These are phyloP conservation scores for Heliopora coerulea DNA, from an alignment of 92 coral and sea anemone genomes.

Conservation along the genomic window DNA sequence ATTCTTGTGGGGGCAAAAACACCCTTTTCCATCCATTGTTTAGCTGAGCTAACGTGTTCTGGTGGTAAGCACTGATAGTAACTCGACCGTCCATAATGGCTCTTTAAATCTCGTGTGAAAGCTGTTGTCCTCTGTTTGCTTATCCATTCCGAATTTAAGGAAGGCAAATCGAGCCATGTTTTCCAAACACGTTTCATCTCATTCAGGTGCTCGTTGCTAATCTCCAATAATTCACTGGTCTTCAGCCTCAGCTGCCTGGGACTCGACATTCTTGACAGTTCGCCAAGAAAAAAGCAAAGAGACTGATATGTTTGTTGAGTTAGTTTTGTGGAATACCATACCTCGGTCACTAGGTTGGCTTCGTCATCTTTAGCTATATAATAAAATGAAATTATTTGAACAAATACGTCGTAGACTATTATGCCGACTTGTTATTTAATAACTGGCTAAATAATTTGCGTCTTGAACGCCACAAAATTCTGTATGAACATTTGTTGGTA, in stretches of 20 bases:
- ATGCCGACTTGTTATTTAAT: too few relatives aligned
- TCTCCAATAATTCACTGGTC: constrained; percentile 54
- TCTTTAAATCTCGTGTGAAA: constrained; percentile 1
- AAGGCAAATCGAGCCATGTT: constrained; percentile 59
- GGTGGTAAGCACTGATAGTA: constrained; percentile 52
- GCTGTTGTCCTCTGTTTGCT: neutral
- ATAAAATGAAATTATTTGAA: too few relatives aligned
- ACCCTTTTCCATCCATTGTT: constrained; percentile 67
- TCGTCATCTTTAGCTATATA: constrained; percentile 25
- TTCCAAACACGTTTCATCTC: constrained; percentile 58
- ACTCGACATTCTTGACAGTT: constrained; percentile 42
- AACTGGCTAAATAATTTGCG: too few relatives aligned
- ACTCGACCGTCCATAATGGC: constrained; percentile 42
- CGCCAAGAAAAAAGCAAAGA: constrained; percentile 46
- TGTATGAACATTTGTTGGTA: too few relatives aligned
- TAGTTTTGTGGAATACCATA: constrained; percentile 77
- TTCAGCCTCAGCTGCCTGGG: constrained; percentile 44
- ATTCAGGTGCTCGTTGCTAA: constrained; percentile 44
- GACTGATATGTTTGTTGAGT: constrained; percentile 46
- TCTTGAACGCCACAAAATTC: too few relatives aligned
- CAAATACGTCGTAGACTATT: too few relatives aligned
- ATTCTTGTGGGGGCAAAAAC: constrained; percentile 25
- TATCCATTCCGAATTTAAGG: constrained; percentile 16
- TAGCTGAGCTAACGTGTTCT: constrained; percentile 60
- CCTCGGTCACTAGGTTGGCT: constrained; percentile 61